Evolutionary conservation across 2,888 invertebrate genomes (phyloP).

Genomic region (Drosophila meridiana): DNA sequence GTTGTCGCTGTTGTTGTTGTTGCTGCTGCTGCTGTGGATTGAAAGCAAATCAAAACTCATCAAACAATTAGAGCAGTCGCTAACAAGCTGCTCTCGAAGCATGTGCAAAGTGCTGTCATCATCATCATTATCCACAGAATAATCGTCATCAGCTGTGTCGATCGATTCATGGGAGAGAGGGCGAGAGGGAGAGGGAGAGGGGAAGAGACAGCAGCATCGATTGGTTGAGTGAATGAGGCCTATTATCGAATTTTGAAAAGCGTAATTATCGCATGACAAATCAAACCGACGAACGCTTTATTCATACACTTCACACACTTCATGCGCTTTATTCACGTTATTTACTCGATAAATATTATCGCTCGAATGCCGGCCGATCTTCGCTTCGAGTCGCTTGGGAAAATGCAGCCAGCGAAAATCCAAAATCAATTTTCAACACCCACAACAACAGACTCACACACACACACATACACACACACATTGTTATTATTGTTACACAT

Average conservation of each 20-base stretch:
- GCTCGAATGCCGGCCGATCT: slow-evolving; percentile 34
- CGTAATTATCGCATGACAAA: slow-evolving; percentile 80
- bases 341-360: slow-evolving; percentile 78
- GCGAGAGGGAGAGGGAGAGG: background rate
- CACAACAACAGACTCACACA: slow-evolving; percentile 32
- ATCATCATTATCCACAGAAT: slow-evolving; percentile 29
- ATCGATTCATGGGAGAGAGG: slow-evolving; percentile 12
- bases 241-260: slow-evolving; percentile 78
- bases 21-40: slow-evolving; percentile 2
- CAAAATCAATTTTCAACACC: slow-evolving; percentile 49
- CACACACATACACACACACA: slow-evolving; percentile 18
- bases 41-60: slow-evolving; percentile 53
- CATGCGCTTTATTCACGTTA: slow-evolving; percentile 43
- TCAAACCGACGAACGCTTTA: slow-evolving; percentile 57
- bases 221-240: slow-evolving; percentile 65
- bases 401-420: slow-evolving; percentile 32
- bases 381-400: slow-evolving; percentile 45
- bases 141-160: slow-evolving; percentile 27
- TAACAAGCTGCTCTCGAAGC: slow-evolving; percentile 57
- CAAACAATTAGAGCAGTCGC: slow-evolving; percentile 57
- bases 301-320: slow-evolving; percentile 24
- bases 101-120: slow-evolving; percentile 46
- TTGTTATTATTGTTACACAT: slow-evolving; percentile 54
- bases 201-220: slow-evolving; percentile 38
- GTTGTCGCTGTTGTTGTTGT: slow-evolving; percentile 3